phyloP scores from a whole-genome alignment of 2,113 vertebrate species.

The Pollimyrus isidori region DNA sequence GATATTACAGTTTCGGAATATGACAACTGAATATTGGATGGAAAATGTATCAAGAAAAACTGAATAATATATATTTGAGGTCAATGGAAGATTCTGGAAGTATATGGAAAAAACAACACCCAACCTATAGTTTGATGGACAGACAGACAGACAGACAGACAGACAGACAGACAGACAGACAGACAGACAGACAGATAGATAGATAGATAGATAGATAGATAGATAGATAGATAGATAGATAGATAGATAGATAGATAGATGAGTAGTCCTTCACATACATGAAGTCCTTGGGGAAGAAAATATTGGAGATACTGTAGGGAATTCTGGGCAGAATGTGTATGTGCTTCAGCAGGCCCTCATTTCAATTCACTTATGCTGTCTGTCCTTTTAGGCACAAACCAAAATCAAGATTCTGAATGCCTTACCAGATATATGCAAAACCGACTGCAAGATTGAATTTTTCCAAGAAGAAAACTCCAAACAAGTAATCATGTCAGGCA shows the following conservation, averaged over 20 bases:
- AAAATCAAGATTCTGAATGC: conserved; percentile 45
- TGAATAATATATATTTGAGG: neutral
- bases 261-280: neutral
- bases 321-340: neutral
- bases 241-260: too few relatives aligned
- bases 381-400: conserved; percentile 44
- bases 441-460: conserved; percentile 55
- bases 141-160: too few relatives aligned
- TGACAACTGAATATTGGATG: neutral
- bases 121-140: neutral
- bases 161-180: neutral
- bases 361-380: neutral
- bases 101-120: neutral
- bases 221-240: neutral
- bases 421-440: conserved; percentile 47
- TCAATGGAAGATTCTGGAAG: neutral
- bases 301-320: neutral
- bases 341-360: neutral
- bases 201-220: neutral
- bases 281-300: neutral
- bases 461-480: conserved; percentile 52
- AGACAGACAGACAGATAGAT: too few relatives aligned
- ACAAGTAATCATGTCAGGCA: conserved; percentile 54
- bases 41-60: neutral
- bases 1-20: neutral